Base-by-base conservation (phyloP, 1,140 invertebrate genomes). In the Zophobas morio region DNA sequence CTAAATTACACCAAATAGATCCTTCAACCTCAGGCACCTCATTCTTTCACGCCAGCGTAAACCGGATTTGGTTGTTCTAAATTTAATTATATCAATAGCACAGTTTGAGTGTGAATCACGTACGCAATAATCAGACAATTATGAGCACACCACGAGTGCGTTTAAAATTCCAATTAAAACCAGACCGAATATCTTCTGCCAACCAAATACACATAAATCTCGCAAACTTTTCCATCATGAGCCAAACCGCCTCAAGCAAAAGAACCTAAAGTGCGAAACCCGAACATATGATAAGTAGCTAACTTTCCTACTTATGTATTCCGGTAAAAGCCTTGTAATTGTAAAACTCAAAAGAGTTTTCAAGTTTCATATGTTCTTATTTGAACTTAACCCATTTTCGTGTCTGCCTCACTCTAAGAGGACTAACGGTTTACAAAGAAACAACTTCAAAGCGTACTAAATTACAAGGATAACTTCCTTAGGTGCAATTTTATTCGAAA, bases 201-300 rank as follows among this genome's bases (percentile, higher is more conserved):
- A 66, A 66, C 1, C 39, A 39, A 66, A 66, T 20, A 20, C 20
- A 66, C 60, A 47, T 66, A 66, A 66, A 66, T 66, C 60, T 66
- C 33, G 40, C 20, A 66, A 66, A 66, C 60, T 66, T 66, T 66
- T 66, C 60, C 39, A 66, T 66, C 60, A 66, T 36, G 60, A 66
- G 60, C 1, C 57, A 63, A 63, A 36, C n/a, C n/a, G 49, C 39
- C 39, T 6, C 6, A 34, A 63, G 36, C 40, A 39, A 63, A 37
- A 63, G 2, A 63, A 51, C 3, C 32, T 20, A 20, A 51, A 37
- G 2, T 57, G 54, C 6, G 8, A 63, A 63, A 20, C n/a, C 4
- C 20, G n/a, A 51, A 63, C 57, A 63, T 63, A 63, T 63, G 35
- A 63, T 63, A 63, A 63, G 57, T 63, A n/a, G 57, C 34, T 36